Percentiles rank a stretch among this genome's conserved stretches.
Evolutionary conservation across 2,888 invertebrate genomes (phyloP).

Genomic region (Dicycla oo): DNA sequence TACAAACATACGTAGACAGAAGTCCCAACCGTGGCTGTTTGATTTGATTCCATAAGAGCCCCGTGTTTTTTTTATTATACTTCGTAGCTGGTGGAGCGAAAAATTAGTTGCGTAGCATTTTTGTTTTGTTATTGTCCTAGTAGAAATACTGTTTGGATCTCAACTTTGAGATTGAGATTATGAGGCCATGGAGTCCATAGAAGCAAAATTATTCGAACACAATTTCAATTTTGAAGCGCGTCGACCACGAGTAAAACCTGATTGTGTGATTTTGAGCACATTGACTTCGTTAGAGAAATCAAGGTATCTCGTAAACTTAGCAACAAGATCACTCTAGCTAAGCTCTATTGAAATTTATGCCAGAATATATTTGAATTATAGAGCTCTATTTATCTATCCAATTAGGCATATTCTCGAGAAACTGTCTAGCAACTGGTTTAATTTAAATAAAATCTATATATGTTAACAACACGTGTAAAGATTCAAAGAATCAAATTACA

Average conservation of each 20-base stretch:
- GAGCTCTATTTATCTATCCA: neutral
- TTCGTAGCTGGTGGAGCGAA: neutral
- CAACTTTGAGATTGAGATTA: no score
- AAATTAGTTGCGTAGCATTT: neutral
- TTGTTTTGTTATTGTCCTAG: neutral
- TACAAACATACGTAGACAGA: no score
- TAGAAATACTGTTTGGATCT: no score
- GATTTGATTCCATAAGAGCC: slow-evolving; percentile 29
- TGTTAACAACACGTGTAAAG: neutral
- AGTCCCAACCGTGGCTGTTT: slow-evolving; percentile 1
- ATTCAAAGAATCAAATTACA: neutral
- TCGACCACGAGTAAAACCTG: no score
- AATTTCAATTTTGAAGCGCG: neutral
- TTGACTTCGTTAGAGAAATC: neutral
- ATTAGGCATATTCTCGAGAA: neutral
- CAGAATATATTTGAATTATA: neutral
- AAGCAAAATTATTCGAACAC: neutral
- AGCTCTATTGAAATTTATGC: neutral
- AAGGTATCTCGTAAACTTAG: neutral
- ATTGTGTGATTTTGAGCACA: no score
- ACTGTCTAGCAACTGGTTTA: no score
- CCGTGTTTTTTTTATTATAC: slow-evolving; percentile 3
- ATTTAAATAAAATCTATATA: neutral
- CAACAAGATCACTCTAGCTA: neutral
- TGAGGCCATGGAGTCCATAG: no score